Evolutionary conservation across 2,888 invertebrate species (phyloP).

Genomic region (Vesta saturnalis): DNA sequence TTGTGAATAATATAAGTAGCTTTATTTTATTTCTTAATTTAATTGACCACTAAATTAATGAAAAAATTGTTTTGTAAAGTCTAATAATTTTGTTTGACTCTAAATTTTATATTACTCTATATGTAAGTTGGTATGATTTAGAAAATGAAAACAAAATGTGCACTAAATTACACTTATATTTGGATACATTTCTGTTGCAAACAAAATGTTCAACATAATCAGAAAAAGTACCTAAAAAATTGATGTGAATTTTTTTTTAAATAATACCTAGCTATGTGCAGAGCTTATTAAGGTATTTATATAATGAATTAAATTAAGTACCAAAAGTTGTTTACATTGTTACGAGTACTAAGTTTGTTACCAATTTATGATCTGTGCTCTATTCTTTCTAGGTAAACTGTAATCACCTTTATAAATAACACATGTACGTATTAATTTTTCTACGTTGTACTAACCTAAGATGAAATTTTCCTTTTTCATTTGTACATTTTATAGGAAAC

Average conservation of each 20-base stretch:
- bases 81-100: slow-evolving; percentile 51
- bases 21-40: slow-evolving; percentile 39
- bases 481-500: background rate
- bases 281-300: slow-evolving; percentile 34
- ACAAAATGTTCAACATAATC: slow-evolving; percentile 34
- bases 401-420: slow-evolving; percentile 25
- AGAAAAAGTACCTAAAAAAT: slow-evolving; percentile 23
- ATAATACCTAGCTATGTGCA: slow-evolving; percentile 31
- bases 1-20: slow-evolving; percentile 38
- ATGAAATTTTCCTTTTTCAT: background rate
- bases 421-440: slow-evolving; percentile 14
- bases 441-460: background rate
- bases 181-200: slow-evolving; percentile 27
- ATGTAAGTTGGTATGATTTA: slow-evolving; percentile 33
- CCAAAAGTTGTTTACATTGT: slow-evolving; percentile 31
- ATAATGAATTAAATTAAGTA: slow-evolving; percentile 26
- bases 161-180: slow-evolving; percentile 35
- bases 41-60: slow-evolving; percentile 34
- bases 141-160: slow-evolving; percentile 23
- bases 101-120: slow-evolving; percentile 45
- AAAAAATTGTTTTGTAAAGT: slow-evolving; percentile 42
- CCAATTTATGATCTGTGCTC: slow-evolving; percentile 25
- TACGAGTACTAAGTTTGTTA: slow-evolving; percentile 27
- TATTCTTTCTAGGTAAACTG: slow-evolving; percentile 27
- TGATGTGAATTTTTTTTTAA: slow-evolving; percentile 27